Conservation (phyloP, 2,797 vertebrate genomes). For the Cuniculus paca region DNA sequence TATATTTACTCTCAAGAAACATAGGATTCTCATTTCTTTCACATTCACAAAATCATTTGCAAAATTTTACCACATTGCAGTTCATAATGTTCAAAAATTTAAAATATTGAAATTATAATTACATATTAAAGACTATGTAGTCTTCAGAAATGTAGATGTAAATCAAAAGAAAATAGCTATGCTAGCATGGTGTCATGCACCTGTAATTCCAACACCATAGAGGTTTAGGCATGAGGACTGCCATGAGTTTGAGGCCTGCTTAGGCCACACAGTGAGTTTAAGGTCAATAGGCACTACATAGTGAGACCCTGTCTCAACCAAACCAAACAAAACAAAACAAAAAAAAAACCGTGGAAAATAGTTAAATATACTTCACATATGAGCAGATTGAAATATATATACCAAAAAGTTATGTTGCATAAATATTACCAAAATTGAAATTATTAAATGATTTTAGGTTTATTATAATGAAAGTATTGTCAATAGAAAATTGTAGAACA, state of each 20-base stretch:
- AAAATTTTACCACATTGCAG: not conserved
- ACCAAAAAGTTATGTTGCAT: not conserved
- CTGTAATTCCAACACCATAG: not conserved
- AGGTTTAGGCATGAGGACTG: not conserved
- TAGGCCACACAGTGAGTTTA: not conserved
- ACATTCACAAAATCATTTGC: not conserved
- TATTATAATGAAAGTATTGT: not conserved
- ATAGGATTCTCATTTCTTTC: no score
- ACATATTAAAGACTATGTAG: not conserved
- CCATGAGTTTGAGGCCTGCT: not conserved
- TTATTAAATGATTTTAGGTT: not conserved
- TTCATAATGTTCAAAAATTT: not conserved
- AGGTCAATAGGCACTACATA: not conserved
- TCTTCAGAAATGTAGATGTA: not conserved
- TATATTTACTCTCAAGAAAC: not conserved
- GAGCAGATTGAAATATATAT: not conserved
- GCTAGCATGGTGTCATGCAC: not conserved
- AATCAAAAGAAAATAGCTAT: not conserved
- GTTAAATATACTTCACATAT: not conserved
- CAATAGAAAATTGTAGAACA: not conserved
- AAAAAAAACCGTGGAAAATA: no score
- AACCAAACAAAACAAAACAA: no score
- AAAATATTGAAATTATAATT: not conserved
- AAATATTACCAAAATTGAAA: not conserved
- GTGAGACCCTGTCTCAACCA: not conserved